Evolutionary conservation across 2,797 vertebrate genomes (phyloP), one percentile per base, ranked within the genome.

Genomic region (Streptopelia turtur): DNA sequence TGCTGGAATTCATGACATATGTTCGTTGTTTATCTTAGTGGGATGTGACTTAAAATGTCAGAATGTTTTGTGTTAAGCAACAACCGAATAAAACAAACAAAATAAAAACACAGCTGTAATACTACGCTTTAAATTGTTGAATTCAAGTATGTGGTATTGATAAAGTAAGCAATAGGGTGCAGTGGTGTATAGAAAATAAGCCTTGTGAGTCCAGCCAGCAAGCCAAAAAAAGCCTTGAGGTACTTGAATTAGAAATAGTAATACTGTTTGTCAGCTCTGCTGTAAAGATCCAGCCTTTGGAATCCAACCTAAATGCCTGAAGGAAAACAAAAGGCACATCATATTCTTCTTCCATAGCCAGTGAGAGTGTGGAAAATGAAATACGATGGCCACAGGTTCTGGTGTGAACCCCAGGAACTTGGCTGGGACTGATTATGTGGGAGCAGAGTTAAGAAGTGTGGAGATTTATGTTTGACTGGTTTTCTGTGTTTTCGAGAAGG

Each of bases 31-130:
- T 95, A 95, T 95, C 94, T 96, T 95, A 96, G 92, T 85, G 92
- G 93, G 95, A 90, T 95, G 53, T 91, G 90, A 94, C 94, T 95
- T 64, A 72, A 96, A 96, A 96, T 95, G 96, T 93, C 94, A 94
- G 92, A 82, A 14, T 94, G 96, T 79, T 96, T 96, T 93, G 91
- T 93, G 94, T 96, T 96, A 96, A 93, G 96, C 95, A 97, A 96
- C 96, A 96, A 74, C 69, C 9, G 27, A 94, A 93, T 96, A 97
- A 95, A 97, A 74, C 95, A 95, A 95, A 95, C 95, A 95, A 94
- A 96, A 95, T 90, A 95, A 90, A 96, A 95, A 91, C 91, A 94
- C 96, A 97, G 95, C 94, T 97, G 96, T 96, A 94, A 94, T 2
- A n/a, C 91, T 93, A 9, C 2, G 24, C 93, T 96, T 95, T 66